phyloP scores from a whole-genome alignment of 2,797 vertebrate genomes.

The Urophycis tenuis region DNA sequence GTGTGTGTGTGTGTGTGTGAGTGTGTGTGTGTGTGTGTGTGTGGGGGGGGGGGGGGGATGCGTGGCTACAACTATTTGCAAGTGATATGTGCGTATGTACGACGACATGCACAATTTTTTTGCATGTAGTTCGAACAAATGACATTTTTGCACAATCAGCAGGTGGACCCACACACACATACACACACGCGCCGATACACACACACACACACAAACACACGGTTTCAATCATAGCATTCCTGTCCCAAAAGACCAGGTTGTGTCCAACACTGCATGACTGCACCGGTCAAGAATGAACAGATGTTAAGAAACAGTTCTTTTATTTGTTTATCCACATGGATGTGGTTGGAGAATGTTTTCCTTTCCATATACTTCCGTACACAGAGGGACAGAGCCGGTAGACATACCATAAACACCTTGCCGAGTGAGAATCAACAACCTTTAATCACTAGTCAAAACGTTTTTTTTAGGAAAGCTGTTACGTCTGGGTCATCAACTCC shows the following conservation, averaged over 20 bases:
- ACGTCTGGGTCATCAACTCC: not conserved
- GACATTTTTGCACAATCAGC: not conserved
- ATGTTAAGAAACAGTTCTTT: slow-evolving; percentile 57
- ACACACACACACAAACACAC: slow-evolving; percentile 44
- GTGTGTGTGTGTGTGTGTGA: too few relatives aligned
- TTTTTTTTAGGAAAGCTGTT: not conserved
- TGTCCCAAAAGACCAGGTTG: slow-evolving; percentile 47
- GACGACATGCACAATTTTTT: not conserved
- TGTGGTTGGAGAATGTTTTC: slow-evolving; percentile 44
- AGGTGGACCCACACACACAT: slow-evolving; percentile 1
- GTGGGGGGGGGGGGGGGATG: not conserved
- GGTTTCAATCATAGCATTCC: slow-evolving; percentile 73
- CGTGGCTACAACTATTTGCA: not conserved
- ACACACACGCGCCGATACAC: slow-evolving; percentile 14
- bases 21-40: too few relatives aligned
- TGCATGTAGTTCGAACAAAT: not conserved
- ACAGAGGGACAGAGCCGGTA: slow-evolving; percentile 36
- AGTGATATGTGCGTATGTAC: not conserved
- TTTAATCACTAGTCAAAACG: not conserved
- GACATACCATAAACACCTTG: slow-evolving; percentile 39
- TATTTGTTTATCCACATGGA: slow-evolving; percentile 55
- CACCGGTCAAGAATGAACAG: slow-evolving; percentile 60
- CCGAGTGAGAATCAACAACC: not conserved
- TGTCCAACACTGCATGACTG: slow-evolving; percentile 61
- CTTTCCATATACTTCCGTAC: slow-evolving; percentile 28